Percentiles rank a stretch among this genome's conserved stretches.
phyloP scores from a whole-genome alignment of 2,888 invertebrate genomes.

The Zhengitettix transpicula region DNA sequence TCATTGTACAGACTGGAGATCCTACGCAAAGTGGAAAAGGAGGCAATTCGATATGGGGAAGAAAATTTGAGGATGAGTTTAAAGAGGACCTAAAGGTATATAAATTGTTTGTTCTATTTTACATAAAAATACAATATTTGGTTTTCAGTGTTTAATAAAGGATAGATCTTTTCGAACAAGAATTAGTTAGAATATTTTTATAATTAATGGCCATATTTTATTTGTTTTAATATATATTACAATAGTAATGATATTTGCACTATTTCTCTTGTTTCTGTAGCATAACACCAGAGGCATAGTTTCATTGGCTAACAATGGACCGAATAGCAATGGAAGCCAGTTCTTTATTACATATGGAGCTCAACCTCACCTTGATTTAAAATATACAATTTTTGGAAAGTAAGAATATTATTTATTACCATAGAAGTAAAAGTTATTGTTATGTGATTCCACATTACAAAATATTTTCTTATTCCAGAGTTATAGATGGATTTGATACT shows the following conservation, averaged over 20 bases:
- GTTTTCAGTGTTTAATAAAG: no score
- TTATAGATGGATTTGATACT: constrained; percentile 93
- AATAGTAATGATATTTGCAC: no score
- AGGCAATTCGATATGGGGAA: constrained; percentile 90
- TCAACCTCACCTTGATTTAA: constrained; percentile 89
- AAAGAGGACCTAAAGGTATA: constrained; percentile 76
- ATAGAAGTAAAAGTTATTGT: neutral
- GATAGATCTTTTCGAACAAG: no score
- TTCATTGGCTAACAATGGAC: constrained; percentile 98
- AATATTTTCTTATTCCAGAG: constrained; percentile 38
- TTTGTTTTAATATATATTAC: no score
- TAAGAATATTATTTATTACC: constrained; percentile 26
- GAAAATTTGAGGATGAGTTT: constrained; percentile 94
- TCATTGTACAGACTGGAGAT: constrained; percentile 65
- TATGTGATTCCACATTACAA: constrained; percentile 19
- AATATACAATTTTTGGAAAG: constrained; percentile 95
- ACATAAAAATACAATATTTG: no score
- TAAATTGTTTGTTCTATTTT: no score
- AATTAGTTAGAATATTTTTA: no score
- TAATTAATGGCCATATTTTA: no score
- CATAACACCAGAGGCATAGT: constrained; percentile 77
- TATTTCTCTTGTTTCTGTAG: constrained; percentile 19
- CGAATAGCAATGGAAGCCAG: constrained; percentile 94
- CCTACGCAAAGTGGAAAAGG: constrained; percentile 92
- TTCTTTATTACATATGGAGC: constrained; percentile 92